Evolutionary conservation across 1,140 invertebrate species (phyloP).

Genomic region (Pissodes strobi): DNA sequence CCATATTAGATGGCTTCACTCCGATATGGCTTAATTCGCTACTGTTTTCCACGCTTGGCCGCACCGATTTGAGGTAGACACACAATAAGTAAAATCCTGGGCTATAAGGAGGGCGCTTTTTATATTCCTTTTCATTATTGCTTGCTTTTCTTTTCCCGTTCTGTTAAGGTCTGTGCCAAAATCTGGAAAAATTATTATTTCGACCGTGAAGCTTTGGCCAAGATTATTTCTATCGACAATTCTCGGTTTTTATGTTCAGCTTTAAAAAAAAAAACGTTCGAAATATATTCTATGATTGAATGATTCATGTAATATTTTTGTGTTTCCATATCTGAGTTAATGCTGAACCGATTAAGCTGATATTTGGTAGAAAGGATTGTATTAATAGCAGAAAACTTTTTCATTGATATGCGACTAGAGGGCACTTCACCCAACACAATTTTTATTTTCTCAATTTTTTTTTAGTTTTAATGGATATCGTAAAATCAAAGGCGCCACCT

Average conservation of each 20-base stretch:
- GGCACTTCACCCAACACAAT: no score
- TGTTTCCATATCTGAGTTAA: no score
- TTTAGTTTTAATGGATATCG: no score
- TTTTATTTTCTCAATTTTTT: no score
- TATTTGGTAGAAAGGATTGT: no score
- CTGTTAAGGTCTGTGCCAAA: slow-evolving; percentile 4
- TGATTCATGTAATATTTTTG: no score
- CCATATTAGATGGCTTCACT: slow-evolving; percentile 29
- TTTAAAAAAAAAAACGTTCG: slow-evolving; percentile 11
- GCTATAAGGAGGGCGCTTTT: background rate
- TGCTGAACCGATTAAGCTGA: no score
- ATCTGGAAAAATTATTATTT: slow-evolving; percentile 20
- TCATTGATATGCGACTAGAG: no score
- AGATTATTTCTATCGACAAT: slow-evolving; percentile 19
- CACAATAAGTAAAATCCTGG: slow-evolving; percentile 27
- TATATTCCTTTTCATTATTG: slow-evolving; percentile 19
- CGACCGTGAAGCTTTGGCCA: slow-evolving; percentile 14
- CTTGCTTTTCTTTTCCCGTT: background rate
- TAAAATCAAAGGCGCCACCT: no score
- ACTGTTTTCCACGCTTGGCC: slow-evolving; percentile 23
- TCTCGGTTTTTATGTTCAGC: slow-evolving; percentile 4
- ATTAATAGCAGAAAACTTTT: no score
- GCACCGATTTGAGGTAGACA: slow-evolving; percentile 22
- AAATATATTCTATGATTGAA: no score
- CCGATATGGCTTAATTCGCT: slow-evolving; percentile 28